Evolutionary conservation across 2,113 vertebrate genomes (phyloP), one percentile per base, ranked within the genome.

Genomic region (Psettodes erumei): DNA sequence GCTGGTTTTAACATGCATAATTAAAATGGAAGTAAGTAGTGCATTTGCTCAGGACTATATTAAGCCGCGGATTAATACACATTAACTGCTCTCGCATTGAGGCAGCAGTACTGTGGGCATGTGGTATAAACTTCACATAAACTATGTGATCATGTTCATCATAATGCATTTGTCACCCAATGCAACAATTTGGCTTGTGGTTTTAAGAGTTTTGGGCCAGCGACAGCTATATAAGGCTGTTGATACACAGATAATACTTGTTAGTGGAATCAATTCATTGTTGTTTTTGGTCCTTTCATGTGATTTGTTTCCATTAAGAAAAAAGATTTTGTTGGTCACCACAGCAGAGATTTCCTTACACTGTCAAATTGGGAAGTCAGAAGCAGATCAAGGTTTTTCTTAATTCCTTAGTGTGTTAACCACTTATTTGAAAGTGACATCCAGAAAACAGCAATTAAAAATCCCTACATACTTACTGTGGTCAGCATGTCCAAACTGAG

Each of bases 401-500:
- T 61, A 18, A 45, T n/a, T n/a, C 6, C 16, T 21, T 1, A n/a
- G 18, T 2, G n/a, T n/a, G 33, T 59, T 33, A 35, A 42, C 16
- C 8, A 18, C 21, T 28, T 30, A 37, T 27, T 38, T 55, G 18
- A 47, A 48, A n/a, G 16, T 13, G 15, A 25, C 3, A 8, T 5
- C 19, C 13, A 65, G 12, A 25, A 33, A 56, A 30, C 6, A 55
- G 9, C 6, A 10, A 15, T 18, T 32, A 18, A 50, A 76, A 43
- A 23, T 35, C 6, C 37, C 30, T 1, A n/a, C 42, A 28, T 77
- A 95, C 96, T 96, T 65, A 98, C 98, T 72, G 92, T 92, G 69
- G 91, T 92, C 28, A 92, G 50, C 91, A 93, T 91, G 69, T 96
- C 96, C 88, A 94, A 81, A 78, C 89, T 95, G 28, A 96, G 83